Percentiles rank a stretch among this genome's conserved stretches.
These are phyloP conservation scores for Heteronetta atricapilla DNA, from an alignment of 2,113 vertebrate genomes.

Conservation along the genomic window DNA sequence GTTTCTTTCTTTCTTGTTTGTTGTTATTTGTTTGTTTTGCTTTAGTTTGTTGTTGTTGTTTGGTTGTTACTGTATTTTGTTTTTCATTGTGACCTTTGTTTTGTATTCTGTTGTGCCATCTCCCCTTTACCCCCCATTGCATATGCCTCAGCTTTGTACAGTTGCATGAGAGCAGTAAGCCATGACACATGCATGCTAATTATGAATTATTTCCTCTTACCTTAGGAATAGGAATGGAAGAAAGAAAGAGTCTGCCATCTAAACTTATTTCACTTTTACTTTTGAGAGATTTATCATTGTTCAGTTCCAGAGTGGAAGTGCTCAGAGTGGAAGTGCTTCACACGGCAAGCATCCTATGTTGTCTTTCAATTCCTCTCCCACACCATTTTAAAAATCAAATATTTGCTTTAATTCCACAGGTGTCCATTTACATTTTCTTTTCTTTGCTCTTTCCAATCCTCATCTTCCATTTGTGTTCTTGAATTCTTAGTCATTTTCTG, in stretches of 20 bases:
- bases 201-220: constrained; percentile 19
- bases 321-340: too few relatives aligned
- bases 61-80: neutral
- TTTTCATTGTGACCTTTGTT: neutral
- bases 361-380: neutral
- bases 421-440: neutral
- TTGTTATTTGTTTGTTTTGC: too few relatives aligned
- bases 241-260: neutral
- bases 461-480: neutral
- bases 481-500: neutral
- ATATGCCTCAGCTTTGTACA: neutral
- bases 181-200: neutral
- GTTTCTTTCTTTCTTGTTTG: neutral
- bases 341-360: neutral
- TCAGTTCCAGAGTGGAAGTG: neutral
- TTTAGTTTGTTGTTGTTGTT: neutral
- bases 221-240: neutral
- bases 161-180: neutral
- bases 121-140: neutral
- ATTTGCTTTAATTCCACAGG: neutral
- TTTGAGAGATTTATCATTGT: neutral
- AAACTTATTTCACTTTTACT: neutral
- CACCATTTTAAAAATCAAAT: neutral
- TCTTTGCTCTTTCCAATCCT: neutral
- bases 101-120: neutral